Base-by-base conservation (phyloP, 2,113 vertebrate species). In the Salvelinus sp. region DNA sequence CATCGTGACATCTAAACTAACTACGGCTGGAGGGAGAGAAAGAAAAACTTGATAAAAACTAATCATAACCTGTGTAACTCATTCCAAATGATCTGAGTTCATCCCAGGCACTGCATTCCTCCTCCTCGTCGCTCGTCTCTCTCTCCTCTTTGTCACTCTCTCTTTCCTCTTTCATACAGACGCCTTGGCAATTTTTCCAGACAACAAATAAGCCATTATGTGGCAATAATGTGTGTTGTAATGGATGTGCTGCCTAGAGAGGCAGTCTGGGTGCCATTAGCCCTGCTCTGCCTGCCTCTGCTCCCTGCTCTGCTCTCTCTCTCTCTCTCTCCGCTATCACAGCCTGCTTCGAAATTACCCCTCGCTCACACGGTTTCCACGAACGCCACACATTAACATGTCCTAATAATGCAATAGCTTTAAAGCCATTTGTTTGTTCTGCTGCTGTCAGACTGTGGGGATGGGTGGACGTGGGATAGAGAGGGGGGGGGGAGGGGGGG, bases 181-280 rank as follows among this genome's bases (percentile, higher is more conserved):
- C 78, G 82, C 83, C 82, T 81, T 74, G 75, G 78, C 86, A 83
- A 84, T 91, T 90, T 87, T 85, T 81, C 81, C 88, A 81, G 81
- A 86, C 83, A 88, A 91, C 90, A 89, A 91, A 93, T 91, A 90
- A 92, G 88, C 89, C 84, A 88, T 91, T 93, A 91, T 90, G 89
- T 89, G 87, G 92, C 90, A 90, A 90, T 91, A 90, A 92, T 89
- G 90, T 81, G 80, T 80, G 78, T 85, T 85, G 91, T 91, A 92
- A 92, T 92, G 91, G 90, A 93, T 90, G 87, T 83, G 60, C 81
- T 85, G 84, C 84, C 87, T 87, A 82, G 87, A 91, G 88, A 82
- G 88, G 90, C 83, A 80, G 85, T 22, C 75, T 70, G 77, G 79
- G 83, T 70, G 58, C 89, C 89, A 92, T 92, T 92, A 92, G 89